A percentile compares a stretch with the other conserved stretches of the same genome.
These are phyloP conservation scores for Pycnonotus jocosus DNA, from an alignment of 2,113 vertebrate species.

Conservation along the genomic window DNA sequence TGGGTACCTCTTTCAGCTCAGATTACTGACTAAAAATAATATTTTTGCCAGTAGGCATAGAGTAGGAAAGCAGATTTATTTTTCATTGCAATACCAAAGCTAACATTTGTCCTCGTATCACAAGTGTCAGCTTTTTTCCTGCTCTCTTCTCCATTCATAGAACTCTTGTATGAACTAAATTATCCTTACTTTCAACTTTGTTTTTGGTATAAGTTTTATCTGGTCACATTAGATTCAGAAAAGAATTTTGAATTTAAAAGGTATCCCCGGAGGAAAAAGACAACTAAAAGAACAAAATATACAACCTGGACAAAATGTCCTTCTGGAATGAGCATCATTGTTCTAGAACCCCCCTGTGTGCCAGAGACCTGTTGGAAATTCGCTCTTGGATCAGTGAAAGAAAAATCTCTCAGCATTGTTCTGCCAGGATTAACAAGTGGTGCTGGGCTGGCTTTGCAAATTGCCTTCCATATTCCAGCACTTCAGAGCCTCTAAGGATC, in stretches of 20 bases:
- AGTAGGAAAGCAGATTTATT: not conserved
- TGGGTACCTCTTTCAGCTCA: not conserved
- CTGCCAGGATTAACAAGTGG: slow-evolving; percentile 55
- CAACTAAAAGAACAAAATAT: slow-evolving; percentile 73
- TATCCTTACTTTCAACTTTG: not conserved
- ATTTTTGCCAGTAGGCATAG: not conserved
- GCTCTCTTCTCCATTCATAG: not conserved
- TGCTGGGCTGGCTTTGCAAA: slow-evolving; percentile 73
- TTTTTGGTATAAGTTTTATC: not conserved
- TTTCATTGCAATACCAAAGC: not conserved
- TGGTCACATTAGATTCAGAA: not conserved
- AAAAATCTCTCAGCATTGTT: not conserved
- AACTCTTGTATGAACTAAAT: not conserved
- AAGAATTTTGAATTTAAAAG: slow-evolving; percentile 37
- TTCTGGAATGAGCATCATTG: slow-evolving; percentile 76
- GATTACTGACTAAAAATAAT: not conserved
- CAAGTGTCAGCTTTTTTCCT: not conserved
- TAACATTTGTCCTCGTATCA: not conserved
- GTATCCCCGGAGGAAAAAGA: slow-evolving; percentile 73
- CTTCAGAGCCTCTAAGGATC: not conserved
- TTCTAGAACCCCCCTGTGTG: slow-evolving; percentile 74
- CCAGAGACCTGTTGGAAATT: slow-evolving; percentile 75
- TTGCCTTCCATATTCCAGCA: not conserved
- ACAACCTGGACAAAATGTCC: slow-evolving; percentile 70
- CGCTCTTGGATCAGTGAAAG: slow-evolving; percentile 64